Evolutionary conservation across 2,113 vertebrate species (phyloP).

Genomic region (Helogale parvula): DNA sequence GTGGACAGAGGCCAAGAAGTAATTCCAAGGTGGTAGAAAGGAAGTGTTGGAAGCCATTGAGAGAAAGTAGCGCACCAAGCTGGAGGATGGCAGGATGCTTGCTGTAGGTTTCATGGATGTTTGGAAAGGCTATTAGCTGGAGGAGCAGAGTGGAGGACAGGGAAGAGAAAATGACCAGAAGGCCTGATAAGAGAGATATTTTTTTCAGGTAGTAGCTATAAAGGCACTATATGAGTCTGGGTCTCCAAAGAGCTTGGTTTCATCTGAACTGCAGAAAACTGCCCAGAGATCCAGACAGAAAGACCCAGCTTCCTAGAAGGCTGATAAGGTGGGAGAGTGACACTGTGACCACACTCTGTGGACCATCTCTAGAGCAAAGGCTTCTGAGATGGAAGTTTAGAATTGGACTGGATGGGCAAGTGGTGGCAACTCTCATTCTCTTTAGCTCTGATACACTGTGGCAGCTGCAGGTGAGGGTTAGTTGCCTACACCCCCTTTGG

Average conservation of each 20-base stretch:
- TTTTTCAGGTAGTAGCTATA: background rate
- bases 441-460: background rate
- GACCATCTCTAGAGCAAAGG: background rate
- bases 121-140: background rate
- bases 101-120: background rate
- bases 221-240: background rate
- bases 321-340: background rate
- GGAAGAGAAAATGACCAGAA: background rate
- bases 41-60: background rate
- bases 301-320: background rate
- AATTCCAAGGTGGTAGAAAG: background rate
- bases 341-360: background rate
- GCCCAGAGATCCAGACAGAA: background rate
- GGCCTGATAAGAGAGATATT: background rate
- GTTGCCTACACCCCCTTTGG: background rate
- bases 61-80: background rate
- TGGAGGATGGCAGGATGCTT: background rate
- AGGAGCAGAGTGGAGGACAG: background rate
- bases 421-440: background rate
- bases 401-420: background rate
- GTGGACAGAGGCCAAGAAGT: background rate
- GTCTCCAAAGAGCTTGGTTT: background rate
- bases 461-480: background rate
- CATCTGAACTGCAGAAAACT: background rate
- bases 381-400: background rate